Evolutionary conservation across 2,888 invertebrate species (phyloP), one percentile per base, ranked within the genome.

Genomic region (Phasia obesa): DNA sequence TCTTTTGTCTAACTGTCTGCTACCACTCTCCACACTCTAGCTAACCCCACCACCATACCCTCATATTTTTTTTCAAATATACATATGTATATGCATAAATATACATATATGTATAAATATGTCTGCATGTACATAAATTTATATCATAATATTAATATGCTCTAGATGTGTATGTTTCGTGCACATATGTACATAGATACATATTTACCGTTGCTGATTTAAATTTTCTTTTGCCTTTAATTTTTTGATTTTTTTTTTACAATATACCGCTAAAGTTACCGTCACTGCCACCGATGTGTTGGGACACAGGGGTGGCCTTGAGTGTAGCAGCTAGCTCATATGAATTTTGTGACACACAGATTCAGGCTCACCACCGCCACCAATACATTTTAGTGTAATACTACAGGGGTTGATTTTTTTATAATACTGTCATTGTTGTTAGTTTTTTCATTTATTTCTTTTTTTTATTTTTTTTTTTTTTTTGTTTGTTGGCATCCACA

Each of bases 341-440:
- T 65, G 64, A 64, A 57, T 71, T 78, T 47, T 78, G 59, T 71
- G 78, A 78, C 78, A 78, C 53, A 55, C 49, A 65, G 65, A 71
- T 59, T 78, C 71, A 78, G 42, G 71, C 78, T 71, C 64, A 78
- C 71, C 71, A 78, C 57, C 57, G 65, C 64, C 57, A 59, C 49
- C 27, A 65, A 71, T 59, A 78, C 38, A 57, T 23, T 71, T 65
- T 27, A 57, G 23, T 64, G 38, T 49, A 55, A 70, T 70, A 57
- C 57, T 70, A 65, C 64, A 71, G 78, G 78, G 78, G 78, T 78
- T 71, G 78, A 65, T 78, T 78, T 78, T 60, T 71, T 78, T 78
- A 59, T 71, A 78, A 65, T 55, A 42, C 70, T 71, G 78, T 71
- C 78, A 78, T 71, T 78, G 70, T 78, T 78, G 70, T 71, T 57